Evolutionary conservation across 2,797 vertebrate genomes (phyloP), one percentile per base, ranked within the genome.

Genomic region (Pantherophis alleghaniensis): DNA sequence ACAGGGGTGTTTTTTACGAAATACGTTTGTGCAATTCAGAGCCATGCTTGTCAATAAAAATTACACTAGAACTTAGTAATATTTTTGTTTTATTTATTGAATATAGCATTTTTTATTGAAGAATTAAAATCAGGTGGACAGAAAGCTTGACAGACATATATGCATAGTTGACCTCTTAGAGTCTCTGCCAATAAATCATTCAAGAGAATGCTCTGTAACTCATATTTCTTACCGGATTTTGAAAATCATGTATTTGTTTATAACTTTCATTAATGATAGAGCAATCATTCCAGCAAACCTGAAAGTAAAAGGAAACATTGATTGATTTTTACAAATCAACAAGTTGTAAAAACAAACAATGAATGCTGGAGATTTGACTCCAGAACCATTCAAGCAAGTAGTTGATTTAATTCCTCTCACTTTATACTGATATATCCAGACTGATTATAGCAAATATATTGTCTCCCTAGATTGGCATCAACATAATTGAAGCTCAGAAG

Each of bases 401-500:
- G 14, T 24, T 90, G 51, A 63, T 26, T 91, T 91, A 79, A 60
- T 91, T 57, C 5, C 10, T 37, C 26, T 92, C 14, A 20, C 5
- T 0, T 56, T 16, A 28, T 63, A 12, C 22, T 51, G 20, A 37
- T 13, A 47, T n/a, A 51, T n/a, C 37, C 37, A 47, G 37, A 88
- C 11, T 86, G 47, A 88, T 83, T 61, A 56, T 88, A 89, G 51
- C 11, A 91, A 93, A 91, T 91, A 12, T 53, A 55, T 93, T 24
- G 1, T 94, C 89, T 95, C 91, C 60, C 60, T 94, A 99, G 99
- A 97, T 99, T 90, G 98, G 98, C 20, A 97, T 99, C 92, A 99
- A 98, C 53, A 97, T 99, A 89, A 97, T 98, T 13, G 98, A 99
- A 97, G 99, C 98, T 26, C 99, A 99, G 98, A 99, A 99, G 90